phyloP scores from a whole-genome alignment of 2,113 vertebrate species.

The Tragelaphus scriptus region DNA sequence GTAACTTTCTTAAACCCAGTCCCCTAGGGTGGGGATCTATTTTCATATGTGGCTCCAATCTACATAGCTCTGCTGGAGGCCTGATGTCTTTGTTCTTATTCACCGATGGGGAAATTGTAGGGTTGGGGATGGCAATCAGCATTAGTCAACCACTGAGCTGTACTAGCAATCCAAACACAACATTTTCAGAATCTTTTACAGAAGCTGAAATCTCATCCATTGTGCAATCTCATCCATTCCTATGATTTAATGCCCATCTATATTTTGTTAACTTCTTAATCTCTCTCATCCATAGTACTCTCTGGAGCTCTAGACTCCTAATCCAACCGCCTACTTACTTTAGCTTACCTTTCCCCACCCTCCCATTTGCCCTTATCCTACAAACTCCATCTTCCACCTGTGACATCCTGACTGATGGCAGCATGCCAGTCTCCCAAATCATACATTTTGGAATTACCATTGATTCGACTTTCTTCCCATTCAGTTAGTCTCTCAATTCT shows the following conservation, averaged over 20 bases:
- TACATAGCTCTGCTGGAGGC: not conserved
- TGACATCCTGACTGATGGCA: not conserved
- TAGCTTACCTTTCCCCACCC: not conserved
- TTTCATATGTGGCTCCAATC: not conserved
- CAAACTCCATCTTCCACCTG: not conserved
- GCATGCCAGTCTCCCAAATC: not conserved
- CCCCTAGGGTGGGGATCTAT: not conserved
- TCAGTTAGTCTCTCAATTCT: no score
- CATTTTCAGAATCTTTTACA: not conserved
- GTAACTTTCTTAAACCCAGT: not conserved
- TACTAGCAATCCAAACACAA: not conserved
- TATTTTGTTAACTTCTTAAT: not conserved
- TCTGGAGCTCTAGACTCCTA: not conserved
- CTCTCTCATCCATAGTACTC: not conserved
- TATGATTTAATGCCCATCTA: not conserved
- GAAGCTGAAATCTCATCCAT: not conserved
- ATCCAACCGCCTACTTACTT: rapidly evolving
- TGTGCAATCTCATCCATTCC: not conserved
- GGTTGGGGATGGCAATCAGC: not conserved
- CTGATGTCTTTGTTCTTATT: not conserved
- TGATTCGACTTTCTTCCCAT: not conserved
- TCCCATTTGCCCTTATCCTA: not conserved
- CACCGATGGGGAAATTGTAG: not conserved
- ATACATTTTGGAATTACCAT: not conserved
- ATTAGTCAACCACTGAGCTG: not conserved